Evolutionary conservation across 2,113 vertebrate species (phyloP).

Genomic region (Physeter macrocephalus): DNA sequence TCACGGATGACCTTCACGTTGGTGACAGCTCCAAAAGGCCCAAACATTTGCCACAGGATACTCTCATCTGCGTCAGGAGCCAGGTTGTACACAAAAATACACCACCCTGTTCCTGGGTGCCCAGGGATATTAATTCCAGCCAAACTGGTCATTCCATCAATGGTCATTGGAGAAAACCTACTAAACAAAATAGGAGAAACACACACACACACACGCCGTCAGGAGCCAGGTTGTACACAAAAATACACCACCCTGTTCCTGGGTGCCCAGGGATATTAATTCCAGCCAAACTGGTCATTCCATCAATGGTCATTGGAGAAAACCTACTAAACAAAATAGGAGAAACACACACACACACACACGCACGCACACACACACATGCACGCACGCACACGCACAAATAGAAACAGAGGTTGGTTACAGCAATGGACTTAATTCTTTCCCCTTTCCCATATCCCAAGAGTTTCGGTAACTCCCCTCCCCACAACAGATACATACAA

Average conservation of each 20-base stretch:
- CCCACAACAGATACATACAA: slow-evolving; percentile 1
- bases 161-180: slow-evolving; percentile 98
- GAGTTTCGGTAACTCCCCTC: not conserved
- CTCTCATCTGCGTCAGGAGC: slow-evolving; percentile 98
- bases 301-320: slow-evolving; percentile 98
- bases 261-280: slow-evolving; percentile 98
- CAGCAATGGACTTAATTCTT: not conserved
- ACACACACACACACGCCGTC: slow-evolving; percentile 79
- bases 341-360: slow-evolving; percentile 62
- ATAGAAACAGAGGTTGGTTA: slow-evolving; percentile 48
- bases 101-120: slow-evolving; percentile 97
- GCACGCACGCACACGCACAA: not conserved
- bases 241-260: slow-evolving; percentile 98
- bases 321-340: slow-evolving; percentile 86
- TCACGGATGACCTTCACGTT: slow-evolving; percentile 99
- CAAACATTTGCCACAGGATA: slow-evolving; percentile 99
- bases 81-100: slow-evolving; percentile 99
- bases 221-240: slow-evolving; percentile 98
- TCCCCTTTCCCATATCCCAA: not conserved
- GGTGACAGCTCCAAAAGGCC: slow-evolving; percentile 97
- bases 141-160: slow-evolving; percentile 98
- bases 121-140: slow-evolving; percentile 98
- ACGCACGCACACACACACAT: not conserved
- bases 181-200: slow-evolving; percentile 76
- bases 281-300: slow-evolving; percentile 98